Percentiles rank a stretch among this genome's conserved stretches.
These are phyloP conservation scores for Xanthorhoe spadicearia DNA, from an alignment of 2,888 invertebrate species.

Conservation along the genomic window DNA sequence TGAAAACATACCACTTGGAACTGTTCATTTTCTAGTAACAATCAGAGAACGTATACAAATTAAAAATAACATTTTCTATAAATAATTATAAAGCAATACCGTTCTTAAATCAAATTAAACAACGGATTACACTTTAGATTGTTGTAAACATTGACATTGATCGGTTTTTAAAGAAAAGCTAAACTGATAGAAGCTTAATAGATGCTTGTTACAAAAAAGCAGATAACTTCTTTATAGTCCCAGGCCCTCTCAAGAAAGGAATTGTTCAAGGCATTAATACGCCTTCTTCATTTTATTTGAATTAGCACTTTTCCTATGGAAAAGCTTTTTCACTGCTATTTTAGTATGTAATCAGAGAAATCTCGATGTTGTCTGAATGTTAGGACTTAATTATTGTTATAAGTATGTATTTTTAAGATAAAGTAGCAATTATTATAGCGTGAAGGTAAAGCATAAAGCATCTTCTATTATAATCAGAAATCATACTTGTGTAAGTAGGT, in stretches of 20 bases:
- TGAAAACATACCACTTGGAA: no score
- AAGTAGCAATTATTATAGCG: neutral
- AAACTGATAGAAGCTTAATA: no score
- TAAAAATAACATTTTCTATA: no score
- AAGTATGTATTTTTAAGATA: neutral
- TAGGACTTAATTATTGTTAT: neutral
- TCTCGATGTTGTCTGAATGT: neutral
- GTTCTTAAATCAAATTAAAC: no score
- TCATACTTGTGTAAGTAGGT: conserved; percentile 1
- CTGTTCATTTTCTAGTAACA: no score
- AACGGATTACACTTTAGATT: no score
- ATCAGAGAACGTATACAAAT: no score
- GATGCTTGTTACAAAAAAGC: neutral
- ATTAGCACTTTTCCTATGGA: neutral
- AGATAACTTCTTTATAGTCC: neutral
- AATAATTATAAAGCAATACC: no score
- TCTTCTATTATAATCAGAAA: neutral
- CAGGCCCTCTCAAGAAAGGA: neutral
- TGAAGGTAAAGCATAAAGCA: neutral
- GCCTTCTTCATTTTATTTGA: neutral
- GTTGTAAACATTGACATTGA: no score
- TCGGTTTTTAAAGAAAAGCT: no score
- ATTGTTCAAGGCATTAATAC: neutral
- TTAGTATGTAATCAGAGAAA: neutral
- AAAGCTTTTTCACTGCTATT: neutral